Evolutionary conservation across 53 echinoderm and acorn worm genomes (phyloP), one percentile per base, ranked within the genome.

Genomic region (Temnopleurus reevesii): DNA sequence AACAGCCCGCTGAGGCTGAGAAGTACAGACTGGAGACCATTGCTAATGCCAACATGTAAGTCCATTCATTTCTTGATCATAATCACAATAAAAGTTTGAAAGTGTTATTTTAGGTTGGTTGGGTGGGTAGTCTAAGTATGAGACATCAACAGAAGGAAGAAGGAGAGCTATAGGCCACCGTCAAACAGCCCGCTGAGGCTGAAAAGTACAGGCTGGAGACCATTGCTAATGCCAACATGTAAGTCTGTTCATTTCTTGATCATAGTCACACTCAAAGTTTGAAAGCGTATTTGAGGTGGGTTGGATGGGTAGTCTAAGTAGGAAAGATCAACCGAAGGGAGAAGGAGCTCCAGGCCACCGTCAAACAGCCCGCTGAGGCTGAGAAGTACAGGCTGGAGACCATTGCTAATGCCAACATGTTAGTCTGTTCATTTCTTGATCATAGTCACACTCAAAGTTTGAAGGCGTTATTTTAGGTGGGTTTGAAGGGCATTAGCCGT

Each of bases 1-100:
- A 93, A 83, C 95, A 95, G 43, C 95, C 95, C 0, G 95, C 95
- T 38, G 92, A 91, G 25, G 93, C 95, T 9, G 95, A 95, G 92
- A 90, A 81, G 46, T 95, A 93, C 89, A 77, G 90, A 55, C 90
- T 95, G 77, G 95, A 95, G 65, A 95, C 95, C 7, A 86, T 95
- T 54, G 95, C 95, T 43, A 93, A 90, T 29, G 95, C 95, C 38
- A 95, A 95, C 95, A 95, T 93, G 95, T 94, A 58, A 90, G 94
- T 64, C n/a, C n/a, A n/a, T n/a, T n/a, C n/a, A 45, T n/a, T n/a
- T n/a, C n/a, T n/a, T n/a, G n/a, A n/a, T n/a, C n/a, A n/a, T n/a
- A n/a, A 2, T 9, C 53, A n/a, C n/a, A n/a, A n/a, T n/a, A n/a
- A n/a, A n/a, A n/a, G n/a, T n/a, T n/a, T n/a, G n/a, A n/a, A n/a